Evolutionary conservation across 2,113 vertebrate genomes (phyloP).

Genomic region (Phyllostomus discolor): DNA sequence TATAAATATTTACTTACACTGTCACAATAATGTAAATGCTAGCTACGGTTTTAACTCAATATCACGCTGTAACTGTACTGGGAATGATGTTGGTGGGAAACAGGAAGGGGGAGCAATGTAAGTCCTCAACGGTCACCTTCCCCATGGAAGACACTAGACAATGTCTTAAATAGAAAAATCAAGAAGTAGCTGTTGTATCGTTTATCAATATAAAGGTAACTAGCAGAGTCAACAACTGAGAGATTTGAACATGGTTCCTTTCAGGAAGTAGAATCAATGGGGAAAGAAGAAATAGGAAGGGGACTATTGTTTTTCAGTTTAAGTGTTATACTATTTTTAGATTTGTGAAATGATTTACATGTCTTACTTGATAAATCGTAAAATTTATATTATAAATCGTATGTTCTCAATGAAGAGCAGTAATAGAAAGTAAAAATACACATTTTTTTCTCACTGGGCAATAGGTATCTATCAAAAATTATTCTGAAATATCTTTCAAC

Average conservation of each 20-base stretch:
- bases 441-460: background rate
- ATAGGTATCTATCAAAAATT: background rate
- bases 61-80: background rate
- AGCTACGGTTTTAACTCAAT: background rate
- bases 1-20: background rate
- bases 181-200: background rate
- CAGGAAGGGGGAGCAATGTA: background rate
- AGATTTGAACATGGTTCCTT: background rate
- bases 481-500: background rate
- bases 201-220: background rate
- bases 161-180: background rate
- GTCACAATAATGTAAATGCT: background rate
- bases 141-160: background rate
- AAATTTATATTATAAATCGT: background rate
- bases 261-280: background rate
- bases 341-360: background rate
- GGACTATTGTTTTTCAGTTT: background rate
- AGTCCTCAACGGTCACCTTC: background rate
- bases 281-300: background rate
- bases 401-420: background rate
- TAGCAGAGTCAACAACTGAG: background rate
- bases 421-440: background rate
- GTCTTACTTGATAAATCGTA: background rate
- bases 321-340: background rate
- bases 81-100: background rate